Percentiles rank a stretch among this genome's conserved stretches.
Conservation (phyloP, 2,888 invertebrate genomes). For the Capitulum mitella region DNA sequence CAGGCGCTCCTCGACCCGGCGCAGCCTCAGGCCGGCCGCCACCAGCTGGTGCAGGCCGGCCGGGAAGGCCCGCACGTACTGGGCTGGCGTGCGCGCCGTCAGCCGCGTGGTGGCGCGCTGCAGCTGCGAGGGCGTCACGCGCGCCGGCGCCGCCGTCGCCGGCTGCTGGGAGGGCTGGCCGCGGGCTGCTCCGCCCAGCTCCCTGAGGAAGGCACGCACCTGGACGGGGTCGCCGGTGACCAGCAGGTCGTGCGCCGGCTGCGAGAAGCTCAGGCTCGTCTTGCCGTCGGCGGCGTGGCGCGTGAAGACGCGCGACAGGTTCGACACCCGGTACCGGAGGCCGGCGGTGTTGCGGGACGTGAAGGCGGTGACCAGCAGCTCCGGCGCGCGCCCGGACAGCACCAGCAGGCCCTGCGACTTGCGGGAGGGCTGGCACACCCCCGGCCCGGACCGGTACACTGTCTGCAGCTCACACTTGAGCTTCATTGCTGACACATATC, state of each 20-base stretch:
- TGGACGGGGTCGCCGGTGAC: background rate
- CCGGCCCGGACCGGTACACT: conserved; percentile 2
- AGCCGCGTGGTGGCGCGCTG: background rate
- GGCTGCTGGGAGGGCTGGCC: background rate
- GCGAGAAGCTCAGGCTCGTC: background rate
- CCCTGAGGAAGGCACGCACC: conserved; percentile 9
- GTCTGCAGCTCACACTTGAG: conserved; percentile 22
- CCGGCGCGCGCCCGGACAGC: background rate
- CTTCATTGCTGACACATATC: background rate
- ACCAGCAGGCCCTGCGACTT: conserved; percentile 14
- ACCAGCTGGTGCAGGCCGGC: conserved; percentile 4
- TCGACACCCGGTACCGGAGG: background rate
- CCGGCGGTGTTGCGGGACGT: background rate
- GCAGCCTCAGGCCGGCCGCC: background rate
- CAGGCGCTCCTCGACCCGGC: conserved; percentile 8
- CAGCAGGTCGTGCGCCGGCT: conserved; percentile 23
- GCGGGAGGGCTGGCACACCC: background rate
- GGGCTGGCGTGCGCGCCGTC: background rate
- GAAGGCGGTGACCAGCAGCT: conserved; percentile 16
- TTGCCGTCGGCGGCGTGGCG: conserved; percentile 9
- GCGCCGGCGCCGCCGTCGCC: background rate
- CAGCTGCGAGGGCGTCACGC: background rate
- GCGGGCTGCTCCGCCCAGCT: background rate
- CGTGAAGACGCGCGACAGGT: background rate
- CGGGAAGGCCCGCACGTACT: conserved; percentile 10